A percentile compares a stretch with the other conserved stretches of the same genome.
These are phyloP conservation scores for Arnoldichthys spilopterus DNA, from an alignment of 2,797 vertebrate species.

Conservation along the genomic window DNA sequence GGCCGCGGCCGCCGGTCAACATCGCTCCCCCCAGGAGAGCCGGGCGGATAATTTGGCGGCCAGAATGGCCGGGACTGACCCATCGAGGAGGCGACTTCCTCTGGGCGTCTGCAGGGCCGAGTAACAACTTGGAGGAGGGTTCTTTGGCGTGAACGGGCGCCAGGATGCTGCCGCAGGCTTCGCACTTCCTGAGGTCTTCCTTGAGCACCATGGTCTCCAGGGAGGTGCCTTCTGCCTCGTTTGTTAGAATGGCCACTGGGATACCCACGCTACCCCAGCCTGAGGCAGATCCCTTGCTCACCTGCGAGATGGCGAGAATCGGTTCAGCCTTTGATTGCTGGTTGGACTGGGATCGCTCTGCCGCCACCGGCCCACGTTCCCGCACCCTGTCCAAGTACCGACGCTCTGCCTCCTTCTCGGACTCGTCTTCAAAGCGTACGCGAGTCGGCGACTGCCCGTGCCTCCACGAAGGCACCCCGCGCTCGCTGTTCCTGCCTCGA, in stretches of 20 bases:
- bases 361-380: slow-evolving; percentile 76
- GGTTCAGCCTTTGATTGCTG: slow-evolving; percentile 66
- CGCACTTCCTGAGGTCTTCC: slow-evolving; percentile 81
- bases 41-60: slow-evolving; percentile 64
- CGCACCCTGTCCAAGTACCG: slow-evolving; percentile 85
- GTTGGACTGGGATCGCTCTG: slow-evolving; percentile 66
- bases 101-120: slow-evolving; percentile 44
- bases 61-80: slow-evolving; percentile 75
- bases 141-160: slow-evolving; percentile 65
- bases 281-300: slow-evolving; percentile 54
- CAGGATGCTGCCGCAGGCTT: slow-evolving; percentile 81
- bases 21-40: slow-evolving; percentile 66
- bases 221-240: slow-evolving; percentile 54
- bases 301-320: slow-evolving; percentile 57
- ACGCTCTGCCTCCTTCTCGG: slow-evolving; percentile 84
- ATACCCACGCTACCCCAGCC: slow-evolving; percentile 38
- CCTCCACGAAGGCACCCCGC: slow-evolving; percentile 66
- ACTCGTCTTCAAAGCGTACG: slow-evolving; percentile 92
- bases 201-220: slow-evolving; percentile 64
- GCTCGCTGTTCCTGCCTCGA: slow-evolving; percentile 63
- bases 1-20: slow-evolving; percentile 74
- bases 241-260: slow-evolving; percentile 62
- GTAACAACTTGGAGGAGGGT: slow-evolving; percentile 45
- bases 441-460: slow-evolving; percentile 83
- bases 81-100: slow-evolving; percentile 68